Evolutionary conservation across 2,113 vertebrate species (phyloP).

Genomic region (Pao palembangensis): DNA sequence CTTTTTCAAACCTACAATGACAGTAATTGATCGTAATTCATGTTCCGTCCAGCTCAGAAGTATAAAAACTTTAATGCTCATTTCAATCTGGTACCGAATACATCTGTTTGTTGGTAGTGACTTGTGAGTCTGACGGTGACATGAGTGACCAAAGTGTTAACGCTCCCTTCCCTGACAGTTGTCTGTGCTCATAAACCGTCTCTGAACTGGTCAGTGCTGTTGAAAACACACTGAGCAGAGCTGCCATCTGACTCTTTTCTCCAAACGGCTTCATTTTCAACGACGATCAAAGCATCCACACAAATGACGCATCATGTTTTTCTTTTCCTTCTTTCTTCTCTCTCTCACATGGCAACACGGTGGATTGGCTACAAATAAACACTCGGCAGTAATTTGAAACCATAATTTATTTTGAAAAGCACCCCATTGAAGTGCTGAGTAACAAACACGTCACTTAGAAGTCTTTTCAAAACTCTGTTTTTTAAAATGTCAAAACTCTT

Average conservation of each 20-base stretch:
- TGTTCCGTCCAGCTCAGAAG: no score
- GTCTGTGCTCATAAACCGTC: slow-evolving; percentile 7
- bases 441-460: slow-evolving; percentile 64
- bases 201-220: slow-evolving; percentile 32
- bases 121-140: not conserved
- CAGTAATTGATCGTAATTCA: no score
- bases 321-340: not conserved
- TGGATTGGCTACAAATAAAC: slow-evolving; percentile 40
- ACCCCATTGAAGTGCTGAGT: slow-evolving; percentile 56
- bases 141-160: not conserved
- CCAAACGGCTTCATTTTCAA: not conserved
- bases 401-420: slow-evolving; percentile 61
- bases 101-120: no score
- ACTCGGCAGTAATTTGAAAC: slow-evolving; percentile 37
- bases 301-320: slow-evolving; percentile 19
- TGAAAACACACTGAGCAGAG: slow-evolving; percentile 17
- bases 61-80: no score
- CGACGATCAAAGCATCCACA: slow-evolving; percentile 1
- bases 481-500: slow-evolving; percentile 57
- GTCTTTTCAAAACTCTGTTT: slow-evolving; percentile 50
- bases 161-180: slow-evolving; percentile 5
- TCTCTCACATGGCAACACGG: slow-evolving; percentile 2
- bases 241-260: slow-evolving; percentile 13
- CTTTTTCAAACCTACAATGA: no score
- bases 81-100: no score